phyloP scores from a whole-genome alignment of 2,113 vertebrate genomes.

The Cheirogaleus medius region DNA sequence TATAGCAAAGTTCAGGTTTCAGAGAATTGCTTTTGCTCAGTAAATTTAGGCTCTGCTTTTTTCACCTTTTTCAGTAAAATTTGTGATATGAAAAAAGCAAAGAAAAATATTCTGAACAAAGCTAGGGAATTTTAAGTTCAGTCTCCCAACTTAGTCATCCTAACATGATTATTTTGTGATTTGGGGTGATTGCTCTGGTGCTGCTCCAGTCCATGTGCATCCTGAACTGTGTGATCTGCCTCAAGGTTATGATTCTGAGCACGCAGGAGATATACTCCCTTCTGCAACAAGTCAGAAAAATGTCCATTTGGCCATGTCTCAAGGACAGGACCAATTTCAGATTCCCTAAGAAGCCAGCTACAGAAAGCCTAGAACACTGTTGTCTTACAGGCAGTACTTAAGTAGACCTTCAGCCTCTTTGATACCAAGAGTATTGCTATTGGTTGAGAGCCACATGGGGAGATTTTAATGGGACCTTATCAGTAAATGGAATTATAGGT shows the following conservation, averaged over 20 bases:
- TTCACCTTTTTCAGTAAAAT: constrained; percentile 20
- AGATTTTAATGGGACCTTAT: constrained; percentile 1
- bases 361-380: neutral
- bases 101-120: constrained; percentile 26
- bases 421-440: neutral
- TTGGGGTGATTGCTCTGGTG: neutral
- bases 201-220: neutral
- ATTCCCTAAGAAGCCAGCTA: constrained; percentile 37
- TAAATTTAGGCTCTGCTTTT: neutral
- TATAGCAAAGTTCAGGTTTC: constrained; percentile 26
- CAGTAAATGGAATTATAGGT: neutral
- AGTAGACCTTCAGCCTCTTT: neutral
- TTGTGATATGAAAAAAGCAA: neutral
- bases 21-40: constrained; percentile 41
- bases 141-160: neutral
- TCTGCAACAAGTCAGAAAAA: constrained; percentile 39
- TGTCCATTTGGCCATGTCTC: constrained; percentile 6
- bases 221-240: constrained; percentile 18
- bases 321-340: constrained; percentile 54
- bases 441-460: neutral
- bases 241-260: constrained; percentile 21
- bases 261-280: neutral
- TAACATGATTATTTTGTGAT: neutral
- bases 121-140: constrained; percentile 22
- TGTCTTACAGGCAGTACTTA: neutral